These are phyloP conservation scores for Galeruca laticollis DNA, from an alignment of 2,888 invertebrate genomes.

Conservation along the genomic window DNA sequence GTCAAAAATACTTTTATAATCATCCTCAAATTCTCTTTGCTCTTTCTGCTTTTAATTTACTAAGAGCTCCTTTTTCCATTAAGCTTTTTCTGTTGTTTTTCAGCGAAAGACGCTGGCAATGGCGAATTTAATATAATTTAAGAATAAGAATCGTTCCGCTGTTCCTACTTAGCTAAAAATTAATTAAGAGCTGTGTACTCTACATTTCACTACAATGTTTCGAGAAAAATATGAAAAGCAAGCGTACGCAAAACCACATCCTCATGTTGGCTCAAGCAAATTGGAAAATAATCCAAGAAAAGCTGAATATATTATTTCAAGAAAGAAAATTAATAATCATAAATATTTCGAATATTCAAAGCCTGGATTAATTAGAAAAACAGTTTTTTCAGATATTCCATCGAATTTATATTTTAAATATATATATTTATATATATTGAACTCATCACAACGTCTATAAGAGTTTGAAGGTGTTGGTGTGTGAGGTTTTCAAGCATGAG, in stretches of 20 bases:
- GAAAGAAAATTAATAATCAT: too few relatives aligned
- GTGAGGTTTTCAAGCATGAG: too few relatives aligned
- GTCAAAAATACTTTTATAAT: background rate
- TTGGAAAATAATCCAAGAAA: background rate
- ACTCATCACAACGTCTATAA: too few relatives aligned
- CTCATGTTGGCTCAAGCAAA: background rate
- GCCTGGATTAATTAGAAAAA: too few relatives aligned
- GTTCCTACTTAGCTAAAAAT: background rate
- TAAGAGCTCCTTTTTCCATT: background rate
- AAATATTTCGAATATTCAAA: too few relatives aligned
- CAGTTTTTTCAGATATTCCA: too few relatives aligned
- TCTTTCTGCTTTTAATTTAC: background rate
- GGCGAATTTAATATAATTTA: background rate
- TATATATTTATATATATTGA: too few relatives aligned
- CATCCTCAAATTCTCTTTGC: background rate
- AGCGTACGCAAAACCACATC: background rate
- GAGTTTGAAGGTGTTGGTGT: too few relatives aligned
- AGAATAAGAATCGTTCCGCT: background rate
- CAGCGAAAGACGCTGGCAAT: background rate
- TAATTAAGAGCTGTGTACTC: slow-evolving; percentile 1
- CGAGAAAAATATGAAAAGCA: background rate
- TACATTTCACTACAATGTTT: background rate
- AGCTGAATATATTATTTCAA: background rate
- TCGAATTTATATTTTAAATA: too few relatives aligned
- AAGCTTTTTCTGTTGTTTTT: background rate